These are phyloP conservation scores for Leptinotarsa texana DNA, from an alignment of 1,140 invertebrate species.

Conservation along the genomic window DNA sequence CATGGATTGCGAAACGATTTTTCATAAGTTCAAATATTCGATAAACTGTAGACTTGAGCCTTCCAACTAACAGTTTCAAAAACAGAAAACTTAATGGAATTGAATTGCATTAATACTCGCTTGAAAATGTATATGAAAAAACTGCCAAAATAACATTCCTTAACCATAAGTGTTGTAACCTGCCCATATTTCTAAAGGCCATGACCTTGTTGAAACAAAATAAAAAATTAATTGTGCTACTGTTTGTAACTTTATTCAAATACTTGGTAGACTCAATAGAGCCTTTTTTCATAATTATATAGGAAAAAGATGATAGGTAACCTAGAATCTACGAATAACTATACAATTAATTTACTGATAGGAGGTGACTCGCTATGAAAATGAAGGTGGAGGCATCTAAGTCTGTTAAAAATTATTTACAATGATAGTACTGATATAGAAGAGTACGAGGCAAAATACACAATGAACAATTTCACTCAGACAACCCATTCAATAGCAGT, in stretches of 20 bases:
- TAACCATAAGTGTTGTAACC: constrained; percentile 12
- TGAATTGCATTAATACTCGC: background rate
- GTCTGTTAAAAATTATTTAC: constrained; percentile 37
- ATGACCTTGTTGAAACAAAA: constrained; percentile 26
- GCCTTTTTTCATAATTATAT: constrained; percentile 40
- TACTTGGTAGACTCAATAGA: constrained; percentile 39
- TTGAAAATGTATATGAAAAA: background rate
- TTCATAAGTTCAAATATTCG: constrained; percentile 13
- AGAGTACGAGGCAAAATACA: constrained; percentile 12
- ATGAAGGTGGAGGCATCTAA: constrained; percentile 32
- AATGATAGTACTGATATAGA: constrained; percentile 35
- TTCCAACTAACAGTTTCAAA: background rate
- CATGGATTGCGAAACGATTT: constrained; percentile 33
- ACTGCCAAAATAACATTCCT: constrained; percentile 24
- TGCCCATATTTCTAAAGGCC: background rate
- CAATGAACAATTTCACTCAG: background rate
- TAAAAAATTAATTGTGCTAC: constrained; percentile 51
- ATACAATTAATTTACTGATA: constrained; percentile 48
- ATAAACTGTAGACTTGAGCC: background rate
- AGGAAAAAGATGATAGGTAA: constrained; percentile 42
- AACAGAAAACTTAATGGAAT: background rate
- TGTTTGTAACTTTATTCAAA: constrained; percentile 47
- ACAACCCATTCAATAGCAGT: background rate
- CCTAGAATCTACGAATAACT: constrained; percentile 46
- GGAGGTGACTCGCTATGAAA: constrained; percentile 43